Conservation (phyloP, 2,888 invertebrate genomes). For the Nephrotoma flavescens region DNA sequence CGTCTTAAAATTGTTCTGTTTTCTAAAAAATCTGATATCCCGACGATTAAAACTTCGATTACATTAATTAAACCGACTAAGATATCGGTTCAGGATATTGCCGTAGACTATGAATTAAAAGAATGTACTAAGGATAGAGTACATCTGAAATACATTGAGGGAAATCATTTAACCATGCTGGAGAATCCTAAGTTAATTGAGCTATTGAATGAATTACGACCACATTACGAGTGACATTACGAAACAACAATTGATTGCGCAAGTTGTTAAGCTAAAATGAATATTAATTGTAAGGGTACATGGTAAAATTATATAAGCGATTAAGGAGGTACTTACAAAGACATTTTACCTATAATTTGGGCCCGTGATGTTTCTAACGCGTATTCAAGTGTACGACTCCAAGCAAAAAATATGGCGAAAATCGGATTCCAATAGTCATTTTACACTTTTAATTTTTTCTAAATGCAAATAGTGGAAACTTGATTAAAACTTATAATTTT, state of each 20-base stretch:
- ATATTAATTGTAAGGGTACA: too few species aligned
- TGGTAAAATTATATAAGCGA: too few species aligned
- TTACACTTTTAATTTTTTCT: too few species aligned
- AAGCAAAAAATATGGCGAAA: too few species aligned
- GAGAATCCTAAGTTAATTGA: conserved; percentile 34
- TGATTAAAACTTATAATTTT: too few species aligned
- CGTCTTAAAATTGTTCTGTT: conserved; percentile 16
- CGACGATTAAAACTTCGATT: conserved; percentile 41
- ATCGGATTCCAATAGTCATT: too few species aligned
- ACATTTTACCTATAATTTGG: too few species aligned
- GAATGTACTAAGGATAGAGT: neutral
- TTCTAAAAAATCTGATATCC: conserved; percentile 20
- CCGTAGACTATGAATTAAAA: conserved; percentile 40
- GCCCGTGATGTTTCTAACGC: too few species aligned
- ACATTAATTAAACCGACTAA: conserved; percentile 49
- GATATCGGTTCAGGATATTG: conserved; percentile 34
- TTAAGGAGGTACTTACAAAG: too few species aligned
- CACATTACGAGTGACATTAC: neutral
- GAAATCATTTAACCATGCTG: conserved; percentile 55
- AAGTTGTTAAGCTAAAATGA: too few species aligned
- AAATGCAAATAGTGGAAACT: too few species aligned
- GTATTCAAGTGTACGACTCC: too few species aligned
- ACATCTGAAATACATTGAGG: conserved; percentile 51
- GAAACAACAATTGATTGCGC: conserved; percentile 14
- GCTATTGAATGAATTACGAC: neutral